Evolutionary conservation across 2,888 invertebrate genomes (phyloP).

Genomic region (Ophion ellenae): DNA sequence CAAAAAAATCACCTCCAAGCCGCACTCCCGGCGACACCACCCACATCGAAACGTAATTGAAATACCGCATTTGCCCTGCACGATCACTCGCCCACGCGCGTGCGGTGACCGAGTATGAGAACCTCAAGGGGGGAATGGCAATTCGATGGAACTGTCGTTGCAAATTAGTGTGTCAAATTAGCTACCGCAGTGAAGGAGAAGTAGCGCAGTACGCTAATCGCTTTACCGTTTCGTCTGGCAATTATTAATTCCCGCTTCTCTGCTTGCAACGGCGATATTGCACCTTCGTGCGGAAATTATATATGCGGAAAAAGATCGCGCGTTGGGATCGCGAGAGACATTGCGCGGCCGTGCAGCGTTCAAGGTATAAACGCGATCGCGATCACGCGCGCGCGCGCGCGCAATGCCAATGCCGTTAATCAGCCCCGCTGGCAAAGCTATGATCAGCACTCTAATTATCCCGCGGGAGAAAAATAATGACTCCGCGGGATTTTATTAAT

Average conservation of each 20-base stretch:
- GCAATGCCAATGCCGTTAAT: slow-evolving; percentile 62
- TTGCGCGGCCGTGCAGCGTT: background rate
- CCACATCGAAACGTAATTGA: background rate
- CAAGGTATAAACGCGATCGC: slow-evolving; percentile 6
- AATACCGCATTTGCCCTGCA: background rate
- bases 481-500: slow-evolving; percentile 65
- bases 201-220: slow-evolving; percentile 41
- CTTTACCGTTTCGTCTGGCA: slow-evolving; percentile 14
- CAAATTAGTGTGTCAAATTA: slow-evolving; percentile 50
- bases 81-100: background rate
- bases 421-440: slow-evolving; percentile 55
- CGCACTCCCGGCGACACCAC: too few relatives aligned
- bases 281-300: slow-evolving; percentile 15
- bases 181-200: slow-evolving; percentile 44
- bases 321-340: background rate
- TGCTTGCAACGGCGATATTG: slow-evolving; percentile 37
- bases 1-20: too few relatives aligned
- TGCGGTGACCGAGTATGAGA: background rate
- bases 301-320: slow-evolving; percentile 22
- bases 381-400: slow-evolving; percentile 20
- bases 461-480: slow-evolving; percentile 67
- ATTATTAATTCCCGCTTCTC: slow-evolving; percentile 42
- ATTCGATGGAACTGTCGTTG: slow-evolving; percentile 17
- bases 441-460: slow-evolving; percentile 64
- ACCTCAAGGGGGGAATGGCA: background rate